These are phyloP conservation scores for Sylvia atricapilla DNA, from an alignment of 2,113 vertebrate genomes.

Conservation along the genomic window DNA sequence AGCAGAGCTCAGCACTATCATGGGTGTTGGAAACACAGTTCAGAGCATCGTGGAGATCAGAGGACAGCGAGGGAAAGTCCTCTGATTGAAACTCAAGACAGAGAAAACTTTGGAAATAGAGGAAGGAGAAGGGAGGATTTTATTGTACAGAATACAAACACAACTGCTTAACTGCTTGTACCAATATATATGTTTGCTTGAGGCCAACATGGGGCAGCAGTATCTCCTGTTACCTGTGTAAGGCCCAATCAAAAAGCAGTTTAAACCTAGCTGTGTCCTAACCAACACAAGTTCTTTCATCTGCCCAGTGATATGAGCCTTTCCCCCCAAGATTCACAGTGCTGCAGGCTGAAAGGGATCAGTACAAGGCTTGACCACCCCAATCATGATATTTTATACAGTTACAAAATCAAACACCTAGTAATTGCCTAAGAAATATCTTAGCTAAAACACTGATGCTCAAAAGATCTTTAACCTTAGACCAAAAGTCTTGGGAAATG, in stretches of 20 bases:
- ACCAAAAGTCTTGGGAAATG: neutral
- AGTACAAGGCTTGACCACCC: neutral
- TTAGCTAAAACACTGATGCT: neutral
- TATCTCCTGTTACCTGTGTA: neutral
- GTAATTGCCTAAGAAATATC: neutral
- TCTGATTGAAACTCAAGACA: neutral
- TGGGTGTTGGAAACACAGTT: neutral
- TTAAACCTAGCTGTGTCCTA: neutral
- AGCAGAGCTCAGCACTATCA: neutral
- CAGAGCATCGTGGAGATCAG: neutral
- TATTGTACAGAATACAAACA: neutral
- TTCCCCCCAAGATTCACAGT: neutral
- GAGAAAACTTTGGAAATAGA: neutral
- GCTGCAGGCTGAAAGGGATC: neutral
- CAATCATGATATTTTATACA: neutral
- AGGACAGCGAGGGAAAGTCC: neutral
- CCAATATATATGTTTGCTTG: neutral
- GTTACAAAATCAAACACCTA: neutral
- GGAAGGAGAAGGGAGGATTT: fast-evolving
- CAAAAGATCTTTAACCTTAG: neutral
- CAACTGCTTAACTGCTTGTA: neutral
- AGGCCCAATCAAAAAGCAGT: neutral
- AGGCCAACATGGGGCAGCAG: neutral
- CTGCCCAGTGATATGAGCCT: neutral
- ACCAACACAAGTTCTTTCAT: neutral